Percentiles rank a stretch among this genome's conserved stretches.
Conservation (phyloP, 2,113 vertebrate genomes). For the Odontesthes bonariensis region DNA sequence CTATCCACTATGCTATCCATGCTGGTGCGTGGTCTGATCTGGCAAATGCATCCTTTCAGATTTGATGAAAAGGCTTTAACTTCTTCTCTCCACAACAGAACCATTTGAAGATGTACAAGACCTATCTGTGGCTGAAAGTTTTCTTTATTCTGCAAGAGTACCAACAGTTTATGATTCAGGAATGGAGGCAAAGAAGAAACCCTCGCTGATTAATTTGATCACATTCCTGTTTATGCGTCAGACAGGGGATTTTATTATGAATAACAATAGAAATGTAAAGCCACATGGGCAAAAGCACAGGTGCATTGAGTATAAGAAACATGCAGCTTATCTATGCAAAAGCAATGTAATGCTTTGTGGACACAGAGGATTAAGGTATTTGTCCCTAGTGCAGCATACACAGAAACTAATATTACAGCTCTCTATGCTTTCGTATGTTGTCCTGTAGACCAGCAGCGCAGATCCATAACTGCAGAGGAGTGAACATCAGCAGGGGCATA, state of each 20-base stretch:
- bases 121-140: not conserved
- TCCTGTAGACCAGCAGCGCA: slow-evolving; percentile 25
- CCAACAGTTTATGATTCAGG: slow-evolving; percentile 11
- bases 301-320: not conserved
- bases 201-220: slow-evolving; percentile 24
- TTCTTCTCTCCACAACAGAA: not conserved
- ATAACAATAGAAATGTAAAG: slow-evolving; percentile 26
- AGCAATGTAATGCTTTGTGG: slow-evolving; percentile 51
- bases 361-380: slow-evolving; percentile 54
- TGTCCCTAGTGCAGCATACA: slow-evolving; percentile 51
- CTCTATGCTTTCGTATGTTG: slow-evolving; percentile 29
- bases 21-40: not conserved
- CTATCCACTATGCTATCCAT: not conserved
- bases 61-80: not conserved
- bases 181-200: not conserved
- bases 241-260: slow-evolving; percentile 25
- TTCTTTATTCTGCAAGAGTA: slow-evolving; percentile 2
- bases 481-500: slow-evolving; percentile 32
- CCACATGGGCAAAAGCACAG: slow-evolving; percentile 8
- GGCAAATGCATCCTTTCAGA: not conserved
- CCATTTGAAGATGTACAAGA: too few species aligned
- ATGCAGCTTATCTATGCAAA: slow-evolving; percentile 34
- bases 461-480: slow-evolving; percentile 26
- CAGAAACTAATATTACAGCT: slow-evolving; percentile 33
- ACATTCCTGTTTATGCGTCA: slow-evolving; percentile 17